Percentiles rank a stretch among this genome's conserved stretches.
Evolutionary conservation across 2,113 vertebrate genomes (phyloP).

Genomic region (Balaenoptera acutorostrata): DNA sequence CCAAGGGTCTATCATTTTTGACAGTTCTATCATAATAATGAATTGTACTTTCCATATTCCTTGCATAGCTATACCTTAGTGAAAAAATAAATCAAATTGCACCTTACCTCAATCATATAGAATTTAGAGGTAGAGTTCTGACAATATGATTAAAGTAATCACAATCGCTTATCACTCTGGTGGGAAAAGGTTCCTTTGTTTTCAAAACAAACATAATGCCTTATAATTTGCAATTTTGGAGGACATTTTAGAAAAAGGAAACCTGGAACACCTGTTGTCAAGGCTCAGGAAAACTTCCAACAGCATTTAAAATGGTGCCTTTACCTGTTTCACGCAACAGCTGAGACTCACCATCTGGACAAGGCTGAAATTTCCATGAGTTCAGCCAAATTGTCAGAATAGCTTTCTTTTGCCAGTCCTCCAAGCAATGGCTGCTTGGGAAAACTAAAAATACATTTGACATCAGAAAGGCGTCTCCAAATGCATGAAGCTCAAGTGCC

Average conservation of each 20-base stretch:
- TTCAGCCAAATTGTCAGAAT: conserved; percentile 56
- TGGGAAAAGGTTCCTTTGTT: not conserved
- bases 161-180: not conserved
- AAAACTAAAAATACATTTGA: conserved; percentile 64
- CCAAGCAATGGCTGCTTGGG: conserved; percentile 34
- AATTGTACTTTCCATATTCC: not conserved
- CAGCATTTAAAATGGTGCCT: conserved; percentile 32
- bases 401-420: conserved; percentile 28
- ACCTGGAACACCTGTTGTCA: conserved; percentile 18
- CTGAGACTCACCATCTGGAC: conserved; percentile 69
- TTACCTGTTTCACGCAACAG: conserved; percentile 57
- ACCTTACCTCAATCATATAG: not conserved
- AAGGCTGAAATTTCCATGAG: conserved; percentile 42
- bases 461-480: conserved; percentile 6
- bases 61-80: not conserved
- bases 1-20: not conserved
- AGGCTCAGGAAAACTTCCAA: conserved; percentile 19
- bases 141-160: not conserved
- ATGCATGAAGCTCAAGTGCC: conserved; percentile 8
- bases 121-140: not conserved
- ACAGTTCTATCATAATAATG: not conserved
- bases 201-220: conserved; percentile 34
- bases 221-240: not conserved
- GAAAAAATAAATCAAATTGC: not conserved
- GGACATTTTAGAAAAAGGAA: not conserved